Percentiles rank a stretch among this genome's conserved stretches.
Evolutionary conservation across 2,888 invertebrate genomes (phyloP).

Genomic region (Tiphia femorata): DNA sequence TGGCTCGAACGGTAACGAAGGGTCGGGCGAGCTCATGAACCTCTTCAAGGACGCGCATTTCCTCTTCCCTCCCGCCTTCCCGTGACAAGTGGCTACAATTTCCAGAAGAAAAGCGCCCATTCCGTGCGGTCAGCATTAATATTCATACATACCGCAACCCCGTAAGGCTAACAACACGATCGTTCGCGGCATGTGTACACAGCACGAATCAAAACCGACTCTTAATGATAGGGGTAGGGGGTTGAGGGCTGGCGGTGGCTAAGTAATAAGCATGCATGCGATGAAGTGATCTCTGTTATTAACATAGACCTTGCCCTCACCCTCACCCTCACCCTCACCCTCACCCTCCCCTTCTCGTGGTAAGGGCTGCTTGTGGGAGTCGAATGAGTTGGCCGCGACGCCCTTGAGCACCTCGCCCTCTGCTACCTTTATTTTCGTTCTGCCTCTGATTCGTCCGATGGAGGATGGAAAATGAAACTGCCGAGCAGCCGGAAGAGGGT

Average conservation of each 20-base stretch:
- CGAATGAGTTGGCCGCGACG: no score
- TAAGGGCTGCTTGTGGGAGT: no score
- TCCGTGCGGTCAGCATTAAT: slow-evolving; percentile 31
- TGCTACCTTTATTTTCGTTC: no score
- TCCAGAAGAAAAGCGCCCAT: slow-evolving; percentile 28
- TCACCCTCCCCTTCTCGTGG: background rate
- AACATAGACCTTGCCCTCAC: slow-evolving; percentile 65
- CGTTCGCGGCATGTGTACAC: slow-evolving; percentile 19
- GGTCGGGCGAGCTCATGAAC: background rate
- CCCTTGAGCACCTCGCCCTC: no score
- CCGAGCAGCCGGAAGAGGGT: no score
- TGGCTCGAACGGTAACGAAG: slow-evolving; percentile 7
- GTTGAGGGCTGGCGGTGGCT: slow-evolving; percentile 13
- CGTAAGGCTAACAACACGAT: slow-evolving; percentile 2
- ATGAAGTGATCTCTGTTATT: slow-evolving; percentile 63
- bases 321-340: no score
- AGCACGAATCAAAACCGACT: slow-evolving; percentile 35
- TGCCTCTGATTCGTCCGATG: no score
- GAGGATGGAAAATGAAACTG: no score
- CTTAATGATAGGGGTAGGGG: no score
- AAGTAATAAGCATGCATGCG: slow-evolving; percentile 60
- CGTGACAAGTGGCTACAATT: slow-evolving; percentile 13
- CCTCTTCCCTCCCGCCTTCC: slow-evolving; percentile 9
- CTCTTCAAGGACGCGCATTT: slow-evolving; percentile 26
- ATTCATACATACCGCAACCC: slow-evolving; percentile 31